A percentile compares a stretch with the other conserved stretches of the same genome.
These are phyloP conservation scores for Platysteira castanea DNA, from an alignment of 2,113 vertebrate species.

Conservation along the genomic window DNA sequence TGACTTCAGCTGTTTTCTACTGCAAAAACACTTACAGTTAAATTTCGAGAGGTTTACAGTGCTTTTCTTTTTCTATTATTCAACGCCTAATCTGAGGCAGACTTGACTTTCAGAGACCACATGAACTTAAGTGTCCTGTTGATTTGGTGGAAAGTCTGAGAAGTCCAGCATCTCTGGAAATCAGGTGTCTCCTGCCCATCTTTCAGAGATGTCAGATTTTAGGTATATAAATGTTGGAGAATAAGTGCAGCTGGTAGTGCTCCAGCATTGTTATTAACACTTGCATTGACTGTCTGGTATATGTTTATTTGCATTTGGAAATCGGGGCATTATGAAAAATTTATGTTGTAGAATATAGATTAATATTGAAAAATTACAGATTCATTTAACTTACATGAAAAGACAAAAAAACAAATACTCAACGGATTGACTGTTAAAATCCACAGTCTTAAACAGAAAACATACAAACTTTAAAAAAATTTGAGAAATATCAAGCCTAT, in stretches of 20 bases:
- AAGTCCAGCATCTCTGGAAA: not conserved
- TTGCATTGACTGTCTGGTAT: not conserved
- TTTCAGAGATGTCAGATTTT: not conserved
- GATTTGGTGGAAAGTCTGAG: not conserved
- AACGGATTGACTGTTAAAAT: not conserved
- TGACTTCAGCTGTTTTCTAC: not conserved
- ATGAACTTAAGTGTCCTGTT: not conserved
- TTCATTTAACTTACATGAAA: not conserved
- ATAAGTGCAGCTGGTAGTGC: not conserved
- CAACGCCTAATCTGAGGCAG: not conserved
- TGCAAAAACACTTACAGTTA: not conserved
- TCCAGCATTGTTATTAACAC: not conserved
- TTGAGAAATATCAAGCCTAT: not conserved
- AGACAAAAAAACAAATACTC: not conserved
- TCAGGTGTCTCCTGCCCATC: not conserved
- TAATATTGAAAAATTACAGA: not conserved
- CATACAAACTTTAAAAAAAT: not conserved
- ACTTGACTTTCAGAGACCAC: not conserved
- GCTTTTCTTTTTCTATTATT: not conserved
- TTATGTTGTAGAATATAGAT: not conserved
- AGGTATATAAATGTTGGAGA: not conserved
- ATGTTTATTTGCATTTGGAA: not conserved
- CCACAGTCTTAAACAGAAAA: not conserved
- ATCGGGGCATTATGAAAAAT: not conserved
- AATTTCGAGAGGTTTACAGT: not conserved